Base-by-base conservation (phyloP, 2,113 vertebrate species). In the Phalacrocorax aristotelis region DNA sequence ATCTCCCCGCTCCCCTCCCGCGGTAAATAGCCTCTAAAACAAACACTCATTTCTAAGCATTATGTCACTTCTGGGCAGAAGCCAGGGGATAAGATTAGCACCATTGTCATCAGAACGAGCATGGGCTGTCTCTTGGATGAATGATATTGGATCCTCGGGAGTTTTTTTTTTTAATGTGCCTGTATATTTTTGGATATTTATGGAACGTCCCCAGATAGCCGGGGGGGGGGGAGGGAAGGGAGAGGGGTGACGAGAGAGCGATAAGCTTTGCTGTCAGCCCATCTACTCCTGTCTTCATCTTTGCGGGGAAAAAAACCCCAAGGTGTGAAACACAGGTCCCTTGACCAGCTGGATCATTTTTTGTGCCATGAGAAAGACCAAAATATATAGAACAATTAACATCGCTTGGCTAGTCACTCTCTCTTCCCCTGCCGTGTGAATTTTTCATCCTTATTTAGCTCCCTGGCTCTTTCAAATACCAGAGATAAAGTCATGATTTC, bases 61-160 rank as follows among this genome's bases (percentile, higher is more conserved):
- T 83, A 97, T 97, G 88, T 94, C 91, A 94, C 64, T 82, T 84
- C 90, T 95, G 97, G 95, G 88, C 65, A 86, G 91, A 72, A 94
- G 96, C 96, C 97, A 96, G 92, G 74, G 90, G 89, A 96, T 97
- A 96, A 97, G 86, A 97, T 90, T 89, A 93, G 89, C 80, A 94
- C 96, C 94, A 93, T 93, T 95, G 96, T 97, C 97, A 97, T 84
- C 93, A 83, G 94, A 93, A 93, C 9, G 49, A 98, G 95, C 52
- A 60, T 46, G 58, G 86, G 70, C 64, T 97, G 96, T 97, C 97
- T 98, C 95, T 97, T 90, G 96, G 97, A 98, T 97, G 84, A 90
- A 98, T 96, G 77, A 87, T 65, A 91, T 49, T 60, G 84, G 83
- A 95, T 95, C 72, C 84, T 91, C 87, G 19, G 96, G 92, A 95